Base-by-base conservation (phyloP, 2,888 invertebrate species). In the Agrochola lota region DNA sequence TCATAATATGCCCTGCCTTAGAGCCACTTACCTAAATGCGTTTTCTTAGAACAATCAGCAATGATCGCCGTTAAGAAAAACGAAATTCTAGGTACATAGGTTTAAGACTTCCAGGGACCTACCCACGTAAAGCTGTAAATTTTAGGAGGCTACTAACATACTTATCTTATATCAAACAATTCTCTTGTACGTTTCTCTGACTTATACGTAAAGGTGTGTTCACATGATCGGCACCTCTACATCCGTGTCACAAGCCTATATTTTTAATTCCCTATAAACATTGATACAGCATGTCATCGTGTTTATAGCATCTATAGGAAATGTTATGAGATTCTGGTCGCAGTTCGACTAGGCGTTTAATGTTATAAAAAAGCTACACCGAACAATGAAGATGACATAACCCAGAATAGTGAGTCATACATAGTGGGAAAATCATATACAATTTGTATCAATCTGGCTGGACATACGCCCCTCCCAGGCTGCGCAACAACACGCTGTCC, bases 311-410 rank as follows among this genome's bases (percentile, higher is more conserved):
- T 26, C 12, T 52, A 12, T 15, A 20, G 11, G 43, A 26, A 12
- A 43, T 70, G 9, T 71, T 74, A 60, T 71, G 20, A 49, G 35
- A 60, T 59, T 43, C 30, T 20, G 52, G 35, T 59, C 66, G 43
- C 20, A 2, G 23, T 26, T 63, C 8, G 11, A 60, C 17, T 57
- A 17, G 15, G 9, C 15, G 57, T 52, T 68, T 30, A 12, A 68
- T 52, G 30, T 67, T 30, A 15, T 30, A 30, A 20, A 46, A 23
- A 68, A 15, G 30, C 55, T 15, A 23, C 23, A 23, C 9, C 17
- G 23, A 68, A 57, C 68, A 35, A 57, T 30, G 30, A 57, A n/a
- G 30, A 59, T 30, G 15, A 49, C 67, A 30, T 23, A 46, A 12
- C 12, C 15, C 15, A 2, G 30, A 30, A 9, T 30, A 69, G n/a